Evolutionary conservation across 2,797 vertebrate species (phyloP).

Genomic region (Ateles fusciceps): DNA sequence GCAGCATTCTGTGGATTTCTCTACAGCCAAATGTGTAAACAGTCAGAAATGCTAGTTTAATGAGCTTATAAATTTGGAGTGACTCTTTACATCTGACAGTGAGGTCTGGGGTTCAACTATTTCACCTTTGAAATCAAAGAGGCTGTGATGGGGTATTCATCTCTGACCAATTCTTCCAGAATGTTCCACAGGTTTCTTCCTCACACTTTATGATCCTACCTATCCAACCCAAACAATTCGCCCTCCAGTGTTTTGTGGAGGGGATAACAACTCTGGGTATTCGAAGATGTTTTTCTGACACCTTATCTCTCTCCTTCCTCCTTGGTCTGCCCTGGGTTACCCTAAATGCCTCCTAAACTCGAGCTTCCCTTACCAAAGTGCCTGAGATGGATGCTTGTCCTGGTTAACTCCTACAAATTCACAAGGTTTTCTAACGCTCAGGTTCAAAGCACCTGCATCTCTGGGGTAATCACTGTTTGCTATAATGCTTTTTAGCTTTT

Average conservation of each 20-base stretch:
- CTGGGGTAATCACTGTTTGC: not conserved
- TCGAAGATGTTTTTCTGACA: not conserved
- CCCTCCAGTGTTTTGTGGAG: not conserved
- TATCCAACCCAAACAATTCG: not conserved
- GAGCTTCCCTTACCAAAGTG: fast-evolving
- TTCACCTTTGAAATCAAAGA: conserved; percentile 35
- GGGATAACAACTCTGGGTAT: not conserved
- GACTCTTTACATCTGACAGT: conserved; percentile 60
- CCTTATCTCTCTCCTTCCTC: not conserved
- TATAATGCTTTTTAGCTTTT: not conserved
- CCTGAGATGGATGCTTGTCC: not conserved
- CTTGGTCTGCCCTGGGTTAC: not conserved
- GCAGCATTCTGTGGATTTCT: conserved; percentile 29
- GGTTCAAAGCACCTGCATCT: not conserved
- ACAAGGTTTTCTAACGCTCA: not conserved
- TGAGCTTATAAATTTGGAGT: conserved; percentile 58
- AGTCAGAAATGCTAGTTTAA: conserved; percentile 60
- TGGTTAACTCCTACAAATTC: not conserved
- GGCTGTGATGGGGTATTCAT: not conserved
- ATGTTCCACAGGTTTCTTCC: not conserved
- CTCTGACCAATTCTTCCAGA: not conserved
- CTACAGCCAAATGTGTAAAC: conserved; percentile 38
- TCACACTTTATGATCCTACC: not conserved
- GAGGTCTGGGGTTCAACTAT: conserved; percentile 38
- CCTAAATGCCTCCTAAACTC: not conserved